These are phyloP conservation scores for Diogma glabrata DNA, from an alignment of 2,888 invertebrate species.

Conservation along the genomic window DNA sequence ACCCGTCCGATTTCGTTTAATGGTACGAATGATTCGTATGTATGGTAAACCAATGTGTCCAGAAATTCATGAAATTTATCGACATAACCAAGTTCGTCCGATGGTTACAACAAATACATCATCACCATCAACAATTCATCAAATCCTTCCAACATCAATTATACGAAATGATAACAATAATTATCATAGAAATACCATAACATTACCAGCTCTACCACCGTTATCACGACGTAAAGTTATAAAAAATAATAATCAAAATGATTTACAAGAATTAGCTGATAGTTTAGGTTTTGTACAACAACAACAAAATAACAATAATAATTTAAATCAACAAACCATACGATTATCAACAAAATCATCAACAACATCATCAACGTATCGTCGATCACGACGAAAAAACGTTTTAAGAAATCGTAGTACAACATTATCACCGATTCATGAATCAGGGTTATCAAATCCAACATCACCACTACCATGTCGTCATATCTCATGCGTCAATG, in stretches of 20 bases:
- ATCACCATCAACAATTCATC: conserved; percentile 13
- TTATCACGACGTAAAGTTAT: conserved; percentile 37
- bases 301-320: conserved; percentile 7
- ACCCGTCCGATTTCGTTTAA: conserved; percentile 29
- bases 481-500: conserved; percentile 32
- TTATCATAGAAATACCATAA: conserved; percentile 26
- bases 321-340: conserved; percentile 12
- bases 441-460: conserved; percentile 58
- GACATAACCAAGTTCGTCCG: conserved; percentile 33
- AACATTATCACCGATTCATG: conserved; percentile 55
- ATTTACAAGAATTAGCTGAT: conserved; percentile 44
- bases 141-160: conserved; percentile 32
- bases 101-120: conserved; percentile 22
- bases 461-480: conserved; percentile 45
- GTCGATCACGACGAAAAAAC: conserved; percentile 37
- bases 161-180: conserved; percentile 27
- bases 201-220: conserved; percentile 37
- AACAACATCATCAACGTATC: conserved; percentile 26
- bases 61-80: conserved; percentile 10
- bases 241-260: conserved; percentile 33
- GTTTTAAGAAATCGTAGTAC: conserved; percentile 41
- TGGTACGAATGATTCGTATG: conserved; percentile 34
- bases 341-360: conserved; percentile 25
- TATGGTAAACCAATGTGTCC: conserved; percentile 33
- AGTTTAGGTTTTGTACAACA: conserved; percentile 40